phyloP scores from a whole-genome alignment of 2,113 vertebrate genomes.

The Nothoprocta pentlandii region DNA sequence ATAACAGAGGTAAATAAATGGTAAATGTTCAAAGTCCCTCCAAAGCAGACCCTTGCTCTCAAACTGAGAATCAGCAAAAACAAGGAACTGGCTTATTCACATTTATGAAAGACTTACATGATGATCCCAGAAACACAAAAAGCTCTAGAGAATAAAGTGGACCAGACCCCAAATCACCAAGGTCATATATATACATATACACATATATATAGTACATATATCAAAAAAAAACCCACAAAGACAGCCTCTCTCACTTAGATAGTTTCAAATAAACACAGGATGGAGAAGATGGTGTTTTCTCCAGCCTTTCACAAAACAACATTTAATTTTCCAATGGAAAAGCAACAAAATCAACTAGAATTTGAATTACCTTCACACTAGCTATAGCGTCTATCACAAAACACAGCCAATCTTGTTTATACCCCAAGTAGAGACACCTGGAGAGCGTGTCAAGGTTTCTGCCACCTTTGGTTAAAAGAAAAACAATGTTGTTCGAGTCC shows the following conservation, averaged over 20 bases:
- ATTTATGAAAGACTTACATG: background rate
- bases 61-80: background rate
- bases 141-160: too few species aligned
- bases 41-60: background rate
- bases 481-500: background rate
- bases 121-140: background rate
- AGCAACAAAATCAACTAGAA: background rate
- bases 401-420: background rate
- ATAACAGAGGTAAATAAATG: background rate
- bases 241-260: too few species aligned
- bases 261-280: background rate
- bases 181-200: too few species aligned
- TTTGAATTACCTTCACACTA: background rate
- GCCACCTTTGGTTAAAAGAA: background rate
- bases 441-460: background rate
- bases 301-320: background rate
- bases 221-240: too few species aligned
- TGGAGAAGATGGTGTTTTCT: background rate
- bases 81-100: background rate
- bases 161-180: background rate
- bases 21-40: background rate
- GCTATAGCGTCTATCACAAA: background rate
- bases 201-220: too few species aligned
- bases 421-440: background rate
- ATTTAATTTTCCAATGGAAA: background rate